Conservation (phyloP, 2,888 invertebrate species). For the Dromius quadrimaculatus region DNA sequence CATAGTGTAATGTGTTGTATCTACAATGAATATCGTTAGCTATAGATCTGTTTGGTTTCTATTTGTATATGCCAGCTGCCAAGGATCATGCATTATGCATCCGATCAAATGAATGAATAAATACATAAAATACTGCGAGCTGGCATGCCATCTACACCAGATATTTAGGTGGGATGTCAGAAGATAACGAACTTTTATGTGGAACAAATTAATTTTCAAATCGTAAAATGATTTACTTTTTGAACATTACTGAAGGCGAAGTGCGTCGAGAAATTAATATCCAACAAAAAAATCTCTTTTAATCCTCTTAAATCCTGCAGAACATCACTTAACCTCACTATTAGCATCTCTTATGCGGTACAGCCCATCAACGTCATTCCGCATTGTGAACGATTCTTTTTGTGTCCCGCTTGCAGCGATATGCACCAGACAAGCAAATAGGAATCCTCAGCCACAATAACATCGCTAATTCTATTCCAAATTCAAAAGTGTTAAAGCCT, state of each 20-base stretch:
- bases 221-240: too few relatives aligned
- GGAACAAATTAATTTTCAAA: neutral
- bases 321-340: conserved; percentile 27
- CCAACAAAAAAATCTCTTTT: too few relatives aligned
- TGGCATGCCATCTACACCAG: conserved; percentile 6
- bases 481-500: conserved; percentile 50
- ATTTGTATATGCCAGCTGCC: conserved; percentile 42
- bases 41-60: conserved; percentile 40
- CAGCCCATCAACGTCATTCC: conserved; percentile 27
- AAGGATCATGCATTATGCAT: conserved; percentile 41
- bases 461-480: conserved; percentile 44
- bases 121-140: conserved; percentile 40
- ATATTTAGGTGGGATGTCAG: conserved; percentile 15
- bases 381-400: conserved; percentile 28
- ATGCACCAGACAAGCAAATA: neutral
- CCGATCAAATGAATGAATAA: conserved; percentile 40
- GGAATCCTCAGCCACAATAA: conserved; percentile 45
- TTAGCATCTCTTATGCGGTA: conserved; percentile 16
- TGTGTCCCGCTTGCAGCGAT: conserved; percentile 23
- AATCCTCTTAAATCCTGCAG: conserved; percentile 3
- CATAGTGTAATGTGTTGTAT: conserved; percentile 38
- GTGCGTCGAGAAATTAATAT: too few relatives aligned
- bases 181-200: neutral
- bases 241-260: too few relatives aligned
- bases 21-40: conserved; percentile 44